Evolutionary conservation across 2,888 invertebrate genomes (phyloP).

Genomic region (Chesias legatella): DNA sequence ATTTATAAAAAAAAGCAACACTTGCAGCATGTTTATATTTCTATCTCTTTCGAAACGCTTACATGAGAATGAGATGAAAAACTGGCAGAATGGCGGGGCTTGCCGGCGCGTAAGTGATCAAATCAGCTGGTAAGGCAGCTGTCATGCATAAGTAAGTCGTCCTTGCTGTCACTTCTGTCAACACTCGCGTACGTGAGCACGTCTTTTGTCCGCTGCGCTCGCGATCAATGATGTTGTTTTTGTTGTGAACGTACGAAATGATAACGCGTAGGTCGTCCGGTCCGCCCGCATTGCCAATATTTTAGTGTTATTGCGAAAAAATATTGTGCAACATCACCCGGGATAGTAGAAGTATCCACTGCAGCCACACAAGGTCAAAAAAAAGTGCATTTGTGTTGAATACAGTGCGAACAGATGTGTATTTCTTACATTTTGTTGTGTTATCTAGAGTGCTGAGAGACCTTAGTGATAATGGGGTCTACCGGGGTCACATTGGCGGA

Average conservation of each 20-base stretch:
- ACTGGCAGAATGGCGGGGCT: no score
- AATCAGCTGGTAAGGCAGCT: slow-evolving; percentile 1
- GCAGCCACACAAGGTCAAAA: slow-evolving; percentile 45
- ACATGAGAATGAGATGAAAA: no score
- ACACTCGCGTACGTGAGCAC: slow-evolving; percentile 24
- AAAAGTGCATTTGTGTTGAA: slow-evolving; percentile 46
- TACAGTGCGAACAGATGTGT: slow-evolving; percentile 54
- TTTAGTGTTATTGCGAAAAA: slow-evolving; percentile 41
- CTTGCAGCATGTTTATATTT: no score
- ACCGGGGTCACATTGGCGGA: slow-evolving; percentile 84
- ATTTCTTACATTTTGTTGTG: slow-evolving; percentile 40
- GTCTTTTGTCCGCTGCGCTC: slow-evolving; percentile 30
- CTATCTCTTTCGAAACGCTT: no score
- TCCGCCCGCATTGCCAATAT: slow-evolving; percentile 35
- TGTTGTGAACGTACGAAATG: slow-evolving; percentile 58
- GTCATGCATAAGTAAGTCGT: background rate
- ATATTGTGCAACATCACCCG: slow-evolving; percentile 40
- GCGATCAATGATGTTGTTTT: slow-evolving; percentile 71
- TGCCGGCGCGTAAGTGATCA: background rate
- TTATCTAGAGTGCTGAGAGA: slow-evolving; percentile 45
- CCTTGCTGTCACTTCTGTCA: slow-evolving; percentile 18
- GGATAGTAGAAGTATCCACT: slow-evolving; percentile 27
- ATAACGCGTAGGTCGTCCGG: slow-evolving; percentile 36
- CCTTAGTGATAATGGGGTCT: slow-evolving; percentile 58
- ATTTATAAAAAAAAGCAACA: no score